Conservation (phyloP, 2,113 vertebrate genomes). For the Saccopteryx bilineata region DNA sequence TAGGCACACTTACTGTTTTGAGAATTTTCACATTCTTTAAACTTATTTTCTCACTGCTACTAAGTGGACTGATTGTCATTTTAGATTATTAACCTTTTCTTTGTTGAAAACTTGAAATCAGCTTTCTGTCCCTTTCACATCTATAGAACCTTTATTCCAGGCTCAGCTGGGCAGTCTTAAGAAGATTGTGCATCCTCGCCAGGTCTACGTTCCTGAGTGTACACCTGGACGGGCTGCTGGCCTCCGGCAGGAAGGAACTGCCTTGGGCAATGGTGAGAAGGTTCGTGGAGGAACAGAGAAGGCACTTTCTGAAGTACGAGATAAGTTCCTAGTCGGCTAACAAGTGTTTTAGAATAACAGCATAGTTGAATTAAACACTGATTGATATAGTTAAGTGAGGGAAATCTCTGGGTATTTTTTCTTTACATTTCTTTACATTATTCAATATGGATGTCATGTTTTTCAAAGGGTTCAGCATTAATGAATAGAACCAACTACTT, state of each 20-base stretch:
- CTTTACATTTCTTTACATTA: background rate
- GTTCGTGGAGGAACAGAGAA: background rate
- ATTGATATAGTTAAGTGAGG: background rate
- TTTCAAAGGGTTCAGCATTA: background rate
- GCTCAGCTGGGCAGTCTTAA: background rate
- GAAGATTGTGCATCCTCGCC: background rate
- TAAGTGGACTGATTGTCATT: background rate
- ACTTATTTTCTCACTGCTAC: background rate
- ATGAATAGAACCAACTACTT: background rate
- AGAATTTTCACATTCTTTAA: background rate
- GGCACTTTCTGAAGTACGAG: background rate
- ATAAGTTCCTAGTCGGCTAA: background rate
- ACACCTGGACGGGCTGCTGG: too few species aligned
- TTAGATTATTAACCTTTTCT: background rate
- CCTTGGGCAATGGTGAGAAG: background rate
- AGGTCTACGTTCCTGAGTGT: background rate
- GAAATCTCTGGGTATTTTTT: background rate
- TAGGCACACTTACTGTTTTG: background rate
- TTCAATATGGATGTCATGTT: background rate
- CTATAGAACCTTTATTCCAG: background rate
- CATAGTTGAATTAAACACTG: background rate
- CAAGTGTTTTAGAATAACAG: slow-evolving; percentile 1
- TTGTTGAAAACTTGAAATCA: background rate
- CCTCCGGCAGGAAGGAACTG: background rate
- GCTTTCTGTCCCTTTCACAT: background rate